These are phyloP conservation scores for Scaptomyza caliginosa DNA, from an alignment of 2,888 invertebrate species.

Conservation along the genomic window DNA sequence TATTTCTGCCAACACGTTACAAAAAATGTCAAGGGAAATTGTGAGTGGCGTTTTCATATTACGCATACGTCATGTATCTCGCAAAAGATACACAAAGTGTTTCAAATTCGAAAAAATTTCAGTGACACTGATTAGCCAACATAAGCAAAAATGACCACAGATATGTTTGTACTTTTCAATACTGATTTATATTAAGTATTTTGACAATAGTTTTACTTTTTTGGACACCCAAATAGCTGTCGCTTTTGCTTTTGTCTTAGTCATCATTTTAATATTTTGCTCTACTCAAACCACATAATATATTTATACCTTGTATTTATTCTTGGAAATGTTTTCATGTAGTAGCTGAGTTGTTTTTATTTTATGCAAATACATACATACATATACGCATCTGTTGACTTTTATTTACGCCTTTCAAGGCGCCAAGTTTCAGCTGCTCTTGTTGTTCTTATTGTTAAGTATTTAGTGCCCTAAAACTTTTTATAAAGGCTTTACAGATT, in stretches of 20 bases:
- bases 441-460: constrained; percentile 10
- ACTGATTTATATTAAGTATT: not conserved
- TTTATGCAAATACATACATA: constrained; percentile 9
- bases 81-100: constrained; percentile 11
- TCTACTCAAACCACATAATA: not conserved
- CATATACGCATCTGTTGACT: constrained; percentile 2
- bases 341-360: constrained; percentile 5
- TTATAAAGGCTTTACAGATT: not conserved
- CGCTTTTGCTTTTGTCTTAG: constrained; percentile 26
- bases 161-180: not conserved
- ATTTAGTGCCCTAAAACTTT: constrained; percentile 1
- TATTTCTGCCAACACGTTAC: constrained; percentile 23
- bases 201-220: constrained; percentile 31
- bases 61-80: constrained; percentile 69
- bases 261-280: constrained; percentile 45
- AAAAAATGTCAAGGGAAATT: constrained; percentile 67
- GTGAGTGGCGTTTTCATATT: constrained; percentile 48
- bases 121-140: constrained; percentile 17
- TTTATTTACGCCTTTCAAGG: constrained; percentile 1
- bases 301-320: constrained; percentile 35
- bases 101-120: constrained; percentile 20
- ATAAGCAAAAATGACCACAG: constrained; percentile 9
- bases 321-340: constrained; percentile 48
- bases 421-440: constrained; percentile 15
- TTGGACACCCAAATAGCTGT: not conserved